Evolutionary conservation across 2,888 invertebrate genomes (phyloP).

Genomic region (Heliothis peltigera): DNA sequence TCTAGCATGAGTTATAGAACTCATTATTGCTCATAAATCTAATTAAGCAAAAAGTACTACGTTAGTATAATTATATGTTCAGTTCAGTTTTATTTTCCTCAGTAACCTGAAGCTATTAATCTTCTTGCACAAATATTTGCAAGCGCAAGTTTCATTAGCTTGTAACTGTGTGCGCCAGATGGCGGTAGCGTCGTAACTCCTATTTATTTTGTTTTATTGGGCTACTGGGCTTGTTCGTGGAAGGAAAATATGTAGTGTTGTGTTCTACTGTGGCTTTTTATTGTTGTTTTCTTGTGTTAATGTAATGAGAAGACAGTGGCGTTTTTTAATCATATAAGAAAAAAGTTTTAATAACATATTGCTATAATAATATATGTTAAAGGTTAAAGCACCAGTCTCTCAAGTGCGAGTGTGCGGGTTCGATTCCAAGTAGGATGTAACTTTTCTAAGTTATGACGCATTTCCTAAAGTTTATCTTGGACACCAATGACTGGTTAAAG

Average conservation of each 20-base stretch:
- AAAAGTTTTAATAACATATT: too few species aligned
- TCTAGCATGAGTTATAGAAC: too few species aligned
- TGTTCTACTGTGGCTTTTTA: not conserved
- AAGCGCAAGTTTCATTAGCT: constrained; percentile 76
- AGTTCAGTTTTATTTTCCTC: constrained; percentile 39
- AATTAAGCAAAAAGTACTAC: too few species aligned
- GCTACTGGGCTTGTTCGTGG: constrained; percentile 54
- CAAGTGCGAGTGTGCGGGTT: too few species aligned
- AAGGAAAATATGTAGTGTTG: constrained; percentile 23
- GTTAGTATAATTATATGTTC: not conserved
- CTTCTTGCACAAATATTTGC: constrained; percentile 62
- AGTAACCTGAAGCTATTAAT: constrained; percentile 58
- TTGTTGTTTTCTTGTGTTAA: not conserved
- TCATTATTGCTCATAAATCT: too few species aligned
- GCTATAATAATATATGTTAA: too few species aligned
- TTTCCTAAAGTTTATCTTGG: too few species aligned
- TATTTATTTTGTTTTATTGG: constrained; percentile 81
- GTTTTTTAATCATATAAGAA: too few species aligned
- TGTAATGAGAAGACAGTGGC: not conserved
- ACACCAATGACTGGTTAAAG: too few species aligned
- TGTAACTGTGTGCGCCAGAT: constrained; percentile 64
- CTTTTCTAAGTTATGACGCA: too few species aligned
- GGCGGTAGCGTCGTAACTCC: constrained; percentile 79
- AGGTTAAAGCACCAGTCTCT: too few species aligned
- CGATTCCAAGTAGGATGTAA: too few species aligned